Base-by-base conservation (phyloP, 2,888 invertebrate species). In the Drosophila lutescens region DNA sequence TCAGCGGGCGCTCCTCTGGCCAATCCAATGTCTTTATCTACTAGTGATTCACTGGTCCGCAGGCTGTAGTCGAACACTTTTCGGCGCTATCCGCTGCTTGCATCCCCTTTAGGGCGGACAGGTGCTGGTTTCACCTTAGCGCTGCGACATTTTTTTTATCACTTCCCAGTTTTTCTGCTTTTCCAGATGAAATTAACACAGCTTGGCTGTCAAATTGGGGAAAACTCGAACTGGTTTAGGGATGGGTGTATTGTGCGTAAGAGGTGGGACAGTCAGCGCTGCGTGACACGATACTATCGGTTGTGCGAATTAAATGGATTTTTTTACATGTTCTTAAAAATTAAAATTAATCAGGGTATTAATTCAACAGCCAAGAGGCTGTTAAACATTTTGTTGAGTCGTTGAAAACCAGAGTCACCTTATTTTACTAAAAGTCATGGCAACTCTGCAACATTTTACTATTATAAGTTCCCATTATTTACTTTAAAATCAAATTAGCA, bases 31-130 rank as follows among this genome's bases (percentile, higher is more conserved):
- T 59, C 40, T 41, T 59, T 59, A 51, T 56, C 50, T 55, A 32
- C 36, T 7, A 63, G 30, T 71, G 70, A 71, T 71, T 71, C 74
- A 71, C 70, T 41, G 40, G 9, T 47, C 46, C 15, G 32, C 34
- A 26, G 34, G 20, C 23, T 12, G 9, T 15, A n/a, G 50, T 9
- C 20, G 36, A 51, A 46, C 32, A 49, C 43, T 50, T 47, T 53
- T 12, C 30, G 15, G 32, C 26, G 61, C 38, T 36, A 26, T 49
- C 46, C 54, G 41, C 34, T 46, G n/a, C 34, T 55, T 40, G 44
- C 74, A 44, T 55, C 50, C 49, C 74, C 73, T 47, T 23, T 10
- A 43, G 54, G 67, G 36, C 50, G 44, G 66, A 32, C 49, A 17
- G 34, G 41, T 36, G 55, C 41, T 17, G 13, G 30, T 47, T 34